phyloP scores from a whole-genome alignment of 1,140 invertebrate species.

The Ephestia elutella region DNA sequence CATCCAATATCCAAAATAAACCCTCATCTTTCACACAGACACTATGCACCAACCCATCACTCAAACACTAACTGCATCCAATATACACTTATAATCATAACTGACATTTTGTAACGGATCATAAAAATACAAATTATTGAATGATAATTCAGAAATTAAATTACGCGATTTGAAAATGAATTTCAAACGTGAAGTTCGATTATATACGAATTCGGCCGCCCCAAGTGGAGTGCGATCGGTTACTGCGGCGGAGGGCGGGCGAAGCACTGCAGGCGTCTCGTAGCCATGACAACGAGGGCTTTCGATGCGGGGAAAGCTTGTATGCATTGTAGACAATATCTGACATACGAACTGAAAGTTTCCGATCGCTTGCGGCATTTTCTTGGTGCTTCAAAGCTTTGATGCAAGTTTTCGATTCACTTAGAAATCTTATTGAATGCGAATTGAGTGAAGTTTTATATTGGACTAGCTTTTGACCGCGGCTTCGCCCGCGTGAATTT shows the following conservation, averaged over 20 bases:
- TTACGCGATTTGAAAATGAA: conserved; percentile 7
- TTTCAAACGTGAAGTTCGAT: conserved; percentile 8
- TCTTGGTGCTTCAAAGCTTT: neutral
- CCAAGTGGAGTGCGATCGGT: conserved; percentile 29
- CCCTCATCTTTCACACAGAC: conserved; percentile 54
- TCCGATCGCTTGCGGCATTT: conserved; percentile 1
- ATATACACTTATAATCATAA: conserved; percentile 19
- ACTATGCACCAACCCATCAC: conserved; percentile 41
- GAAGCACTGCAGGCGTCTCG: conserved; percentile 61
- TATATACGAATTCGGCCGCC: conserved; percentile 24
- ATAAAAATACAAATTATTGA: neutral
- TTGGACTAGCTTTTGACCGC: neutral
- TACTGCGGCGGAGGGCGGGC: conserved; percentile 60
- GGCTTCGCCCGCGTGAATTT: too few species aligned
- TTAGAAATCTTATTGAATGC: neutral
- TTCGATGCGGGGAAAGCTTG: conserved; percentile 28
- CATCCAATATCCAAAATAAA: conserved; percentile 29
- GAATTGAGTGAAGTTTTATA: neutral
- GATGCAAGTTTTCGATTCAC: neutral
- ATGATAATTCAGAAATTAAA: neutral
- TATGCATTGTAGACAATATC: conserved; percentile 33
- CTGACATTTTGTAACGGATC: conserved; percentile 7
- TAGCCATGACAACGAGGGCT: conserved; percentile 52
- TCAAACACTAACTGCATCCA: conserved; percentile 60
- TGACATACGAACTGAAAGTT: conserved; percentile 22